phyloP scores from a whole-genome alignment of 2,888 invertebrate species.

The Phalera bucephala region DNA sequence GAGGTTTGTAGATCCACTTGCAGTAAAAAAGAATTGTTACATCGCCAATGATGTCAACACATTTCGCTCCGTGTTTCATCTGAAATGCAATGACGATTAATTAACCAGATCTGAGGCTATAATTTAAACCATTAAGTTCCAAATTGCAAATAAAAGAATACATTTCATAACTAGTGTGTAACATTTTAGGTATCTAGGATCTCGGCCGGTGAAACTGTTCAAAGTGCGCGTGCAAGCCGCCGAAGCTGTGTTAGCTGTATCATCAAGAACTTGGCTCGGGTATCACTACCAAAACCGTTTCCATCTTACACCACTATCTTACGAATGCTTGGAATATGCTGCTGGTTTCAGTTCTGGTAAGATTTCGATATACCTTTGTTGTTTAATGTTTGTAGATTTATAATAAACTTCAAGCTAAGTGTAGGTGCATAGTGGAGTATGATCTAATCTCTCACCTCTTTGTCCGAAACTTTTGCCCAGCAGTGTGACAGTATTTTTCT shows the following conservation, averaged over 20 bases:
- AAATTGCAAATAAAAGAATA: background rate
- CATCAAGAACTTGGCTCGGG: slow-evolving; percentile 98
- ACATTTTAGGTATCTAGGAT: slow-evolving; percentile 90
- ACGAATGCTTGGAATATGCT: slow-evolving; percentile 98
- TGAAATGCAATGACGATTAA: slow-evolving; percentile 82
- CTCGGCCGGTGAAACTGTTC: slow-evolving; percentile 97
- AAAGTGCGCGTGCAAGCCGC: slow-evolving; percentile 97
- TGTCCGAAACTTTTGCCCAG: too few species aligned
- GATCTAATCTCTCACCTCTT: too few species aligned
- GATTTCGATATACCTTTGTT: too few species aligned
- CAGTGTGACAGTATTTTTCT: too few species aligned
- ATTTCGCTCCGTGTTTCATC: slow-evolving; percentile 84
- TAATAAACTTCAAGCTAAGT: too few species aligned
- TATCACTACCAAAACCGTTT: slow-evolving; percentile 99
- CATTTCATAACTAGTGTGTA: background rate
- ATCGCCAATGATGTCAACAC: slow-evolving; percentile 64
- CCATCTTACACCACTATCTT: slow-evolving; percentile 97
- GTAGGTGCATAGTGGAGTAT: too few species aligned
- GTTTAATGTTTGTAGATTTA: too few species aligned
- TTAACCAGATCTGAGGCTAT: slow-evolving; percentile 74
- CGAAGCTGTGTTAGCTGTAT: slow-evolving; percentile 98
- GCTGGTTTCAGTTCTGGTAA: slow-evolving; percentile 93
- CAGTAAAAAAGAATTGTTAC: background rate
- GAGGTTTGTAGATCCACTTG: slow-evolving; percentile 77
- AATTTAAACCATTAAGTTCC: slow-evolving; percentile 2